phyloP scores from a whole-genome alignment of 2,113 vertebrate genomes.

The Lanius collurio region DNA sequence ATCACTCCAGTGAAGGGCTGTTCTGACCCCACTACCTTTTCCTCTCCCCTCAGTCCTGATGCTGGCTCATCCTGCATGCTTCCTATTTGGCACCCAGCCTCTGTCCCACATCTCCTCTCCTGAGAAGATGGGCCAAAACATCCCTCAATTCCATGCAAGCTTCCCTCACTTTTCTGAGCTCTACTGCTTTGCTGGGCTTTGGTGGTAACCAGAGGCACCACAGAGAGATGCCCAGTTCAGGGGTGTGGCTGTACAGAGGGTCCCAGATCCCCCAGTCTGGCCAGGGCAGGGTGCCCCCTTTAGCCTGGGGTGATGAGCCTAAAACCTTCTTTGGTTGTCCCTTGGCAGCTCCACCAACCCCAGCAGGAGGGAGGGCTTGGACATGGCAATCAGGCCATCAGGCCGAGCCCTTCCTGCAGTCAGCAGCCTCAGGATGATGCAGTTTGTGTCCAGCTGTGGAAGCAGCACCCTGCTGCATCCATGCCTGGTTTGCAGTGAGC shows the following conservation, averaged over 20 bases:
- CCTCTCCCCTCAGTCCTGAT: neutral
- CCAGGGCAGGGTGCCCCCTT: neutral
- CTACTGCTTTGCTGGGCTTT: rapidly evolving
- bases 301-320: neutral
- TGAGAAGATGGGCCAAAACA: neutral
- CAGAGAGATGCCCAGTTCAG: rapidly evolving
- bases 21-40: too few species aligned
- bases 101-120: neutral
- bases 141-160: neutral
- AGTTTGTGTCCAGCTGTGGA: neutral
- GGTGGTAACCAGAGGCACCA: neutral
- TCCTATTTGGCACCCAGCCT: neutral
- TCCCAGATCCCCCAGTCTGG: neutral
- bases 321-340: neutral
- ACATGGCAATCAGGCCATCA: neutral
- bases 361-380: neutral
- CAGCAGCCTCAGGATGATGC: neutral
- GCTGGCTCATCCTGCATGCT: neutral
- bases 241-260: too few species aligned
- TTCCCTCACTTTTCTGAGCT: neutral
- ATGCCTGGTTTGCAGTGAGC: rapidly evolving
- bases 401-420: neutral
- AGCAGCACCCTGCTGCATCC: neutral
- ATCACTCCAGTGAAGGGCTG: too few species aligned
- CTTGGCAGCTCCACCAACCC: neutral